Percentiles rank a stretch among this genome's conserved stretches.
Evolutionary conservation across 2,113 vertebrate species (phyloP).

Genomic region (Haemorhous mexicanus): DNA sequence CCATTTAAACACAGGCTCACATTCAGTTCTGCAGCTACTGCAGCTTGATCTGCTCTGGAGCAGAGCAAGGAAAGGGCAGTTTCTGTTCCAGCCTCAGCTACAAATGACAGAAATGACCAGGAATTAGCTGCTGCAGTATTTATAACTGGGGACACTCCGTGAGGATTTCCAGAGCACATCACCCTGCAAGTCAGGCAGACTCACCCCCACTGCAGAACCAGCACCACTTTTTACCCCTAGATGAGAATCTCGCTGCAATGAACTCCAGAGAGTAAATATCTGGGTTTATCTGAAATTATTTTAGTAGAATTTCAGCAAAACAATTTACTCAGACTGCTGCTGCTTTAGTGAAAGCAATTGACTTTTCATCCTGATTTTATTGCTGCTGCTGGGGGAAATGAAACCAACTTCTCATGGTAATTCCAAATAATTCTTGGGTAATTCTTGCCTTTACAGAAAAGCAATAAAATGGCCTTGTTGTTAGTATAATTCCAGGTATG

Average conservation of each 20-base stretch:
- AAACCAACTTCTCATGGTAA: not conserved
- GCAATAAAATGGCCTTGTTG: not conserved
- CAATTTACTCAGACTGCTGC: not conserved
- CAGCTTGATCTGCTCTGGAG: not conserved
- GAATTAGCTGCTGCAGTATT: not conserved
- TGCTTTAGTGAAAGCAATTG: not conserved
- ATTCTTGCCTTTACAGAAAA: not conserved
- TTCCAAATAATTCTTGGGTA: not conserved
- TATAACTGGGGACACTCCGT: not conserved
- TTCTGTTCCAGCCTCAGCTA: not conserved
- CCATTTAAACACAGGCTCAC: not conserved
- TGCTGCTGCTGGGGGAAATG: not conserved
- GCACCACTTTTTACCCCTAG: not conserved
- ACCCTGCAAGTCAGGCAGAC: not conserved
- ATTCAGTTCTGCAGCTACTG: not conserved
- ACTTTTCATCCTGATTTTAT: constrained; percentile 6
- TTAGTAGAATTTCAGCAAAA: not conserved
- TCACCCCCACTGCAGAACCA: not conserved
- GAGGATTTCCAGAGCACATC: not conserved
- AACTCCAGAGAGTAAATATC: not conserved
- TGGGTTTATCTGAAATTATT: not conserved
- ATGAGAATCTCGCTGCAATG: rapidly evolving
- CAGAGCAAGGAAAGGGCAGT: not conserved
- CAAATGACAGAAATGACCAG: not conserved
- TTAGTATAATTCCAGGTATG: not conserved